These are phyloP conservation scores for Spermophilus dauricus DNA, from an alignment of 2,113 vertebrate genomes.

Conservation along the genomic window DNA sequence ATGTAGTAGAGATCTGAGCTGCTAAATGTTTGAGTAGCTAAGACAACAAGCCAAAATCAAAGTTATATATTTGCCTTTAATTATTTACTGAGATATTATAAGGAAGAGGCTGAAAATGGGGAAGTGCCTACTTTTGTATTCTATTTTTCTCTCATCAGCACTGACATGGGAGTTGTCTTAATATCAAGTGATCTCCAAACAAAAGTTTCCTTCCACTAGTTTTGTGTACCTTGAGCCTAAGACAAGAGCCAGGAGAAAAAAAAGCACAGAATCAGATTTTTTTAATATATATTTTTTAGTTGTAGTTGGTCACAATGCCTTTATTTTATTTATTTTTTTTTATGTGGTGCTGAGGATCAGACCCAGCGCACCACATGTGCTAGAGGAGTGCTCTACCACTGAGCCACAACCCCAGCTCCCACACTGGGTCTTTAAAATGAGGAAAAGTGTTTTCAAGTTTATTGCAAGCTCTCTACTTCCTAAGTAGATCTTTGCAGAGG, in stretches of 20 bases:
- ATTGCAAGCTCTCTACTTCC: not conserved
- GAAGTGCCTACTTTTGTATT: not conserved
- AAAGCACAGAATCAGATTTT: not conserved
- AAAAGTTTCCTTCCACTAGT: not conserved
- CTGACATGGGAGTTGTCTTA: not conserved
- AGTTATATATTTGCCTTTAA: not conserved
- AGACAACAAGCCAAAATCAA: conserved; percentile 25
- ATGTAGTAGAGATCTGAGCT: not conserved
- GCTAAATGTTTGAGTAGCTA: not conserved
- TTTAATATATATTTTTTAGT: too few relatives aligned
- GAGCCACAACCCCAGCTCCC: too few relatives aligned
- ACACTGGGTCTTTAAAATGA: not conserved
- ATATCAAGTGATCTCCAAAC: not conserved
- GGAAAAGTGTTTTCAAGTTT: not conserved
- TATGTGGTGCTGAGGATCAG: too few relatives aligned
- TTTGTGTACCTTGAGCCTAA: not conserved
- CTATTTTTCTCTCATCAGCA: not conserved
- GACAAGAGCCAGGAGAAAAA: not conserved
- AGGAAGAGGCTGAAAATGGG: not conserved
- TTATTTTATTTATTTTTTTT: too few relatives aligned
- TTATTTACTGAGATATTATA: not conserved
- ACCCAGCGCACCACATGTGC: too few relatives aligned
- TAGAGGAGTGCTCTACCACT: too few relatives aligned
- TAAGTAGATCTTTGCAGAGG: not conserved
- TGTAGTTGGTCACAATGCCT: too few relatives aligned